phyloP scores from a whole-genome alignment of 2,888 invertebrate genomes.

The Ophion obscuratus region DNA sequence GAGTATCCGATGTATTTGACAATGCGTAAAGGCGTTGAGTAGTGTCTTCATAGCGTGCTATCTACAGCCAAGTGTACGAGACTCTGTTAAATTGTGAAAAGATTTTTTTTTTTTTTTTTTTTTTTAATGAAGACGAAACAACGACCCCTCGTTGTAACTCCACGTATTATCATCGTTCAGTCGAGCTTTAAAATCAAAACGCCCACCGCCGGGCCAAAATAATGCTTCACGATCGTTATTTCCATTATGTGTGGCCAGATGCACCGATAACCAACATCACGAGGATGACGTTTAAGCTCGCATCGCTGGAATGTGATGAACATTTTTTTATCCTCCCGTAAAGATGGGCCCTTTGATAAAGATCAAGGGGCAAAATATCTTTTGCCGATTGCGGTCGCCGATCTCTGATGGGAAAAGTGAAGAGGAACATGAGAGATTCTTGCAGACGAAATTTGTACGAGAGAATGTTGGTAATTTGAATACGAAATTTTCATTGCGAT shows the following conservation, averaged over 20 bases:
- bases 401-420: too few relatives aligned
- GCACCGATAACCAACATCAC: too few relatives aligned
- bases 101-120: conserved; percentile 8
- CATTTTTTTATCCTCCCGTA: too few relatives aligned
- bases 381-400: too few relatives aligned
- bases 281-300: too few relatives aligned
- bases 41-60: conserved; percentile 32
- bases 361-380: too few relatives aligned
- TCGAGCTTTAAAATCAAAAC: conserved; percentile 35
- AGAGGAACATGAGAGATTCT: too few relatives aligned
- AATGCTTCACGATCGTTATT: conserved; percentile 35
- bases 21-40: conserved; percentile 45
- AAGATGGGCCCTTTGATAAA: too few relatives aligned
- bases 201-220: not conserved
- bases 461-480: too few relatives aligned
- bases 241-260: not conserved
- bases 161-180: conserved; percentile 42
- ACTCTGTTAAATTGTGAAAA: conserved; percentile 2
- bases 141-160: conserved; percentile 34
- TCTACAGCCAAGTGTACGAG: conserved; percentile 3
- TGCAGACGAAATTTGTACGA: too few relatives aligned
- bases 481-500: too few relatives aligned
- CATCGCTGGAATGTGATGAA: too few relatives aligned
- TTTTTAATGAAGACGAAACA: conserved; percentile 24
- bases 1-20: conserved; percentile 43